These are phyloP conservation scores for Synaphobranchus kaupii DNA, from an alignment of 2,797 vertebrate genomes.

Conservation along the genomic window DNA sequence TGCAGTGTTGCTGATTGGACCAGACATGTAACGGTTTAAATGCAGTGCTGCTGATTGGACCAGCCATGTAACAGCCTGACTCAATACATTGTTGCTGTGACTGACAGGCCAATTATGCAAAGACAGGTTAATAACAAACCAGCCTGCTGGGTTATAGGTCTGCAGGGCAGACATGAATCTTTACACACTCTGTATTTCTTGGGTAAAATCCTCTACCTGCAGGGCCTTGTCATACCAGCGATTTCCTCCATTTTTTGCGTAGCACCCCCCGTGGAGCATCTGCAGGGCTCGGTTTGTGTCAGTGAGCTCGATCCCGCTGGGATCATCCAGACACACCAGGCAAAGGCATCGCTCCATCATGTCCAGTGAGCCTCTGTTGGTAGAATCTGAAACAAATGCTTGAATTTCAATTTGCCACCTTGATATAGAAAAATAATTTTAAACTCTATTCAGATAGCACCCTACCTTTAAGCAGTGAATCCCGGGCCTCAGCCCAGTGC, in stretches of 20 bases:
- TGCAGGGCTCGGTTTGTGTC: conserved; percentile 82
- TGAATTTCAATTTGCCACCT: neutral
- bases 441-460: neutral
- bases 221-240: conserved; percentile 98
- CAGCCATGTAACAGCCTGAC: neutral
- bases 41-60: too few relatives aligned
- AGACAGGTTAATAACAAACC: neutral
- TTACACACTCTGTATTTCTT: neutral
- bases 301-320: conserved; percentile 66
- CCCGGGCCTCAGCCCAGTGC: conserved; percentile 90
- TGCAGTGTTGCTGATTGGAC: neutral
- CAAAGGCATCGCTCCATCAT: conserved; percentile 87
- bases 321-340: conserved; percentile 87
- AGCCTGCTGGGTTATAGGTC: neutral
- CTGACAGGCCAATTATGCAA: neutral
- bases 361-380: conserved; percentile 87
- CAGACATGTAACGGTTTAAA: neutral
- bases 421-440: neutral
- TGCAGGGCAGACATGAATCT: neutral
- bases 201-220: conserved; percentile 76
- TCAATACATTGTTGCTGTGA: neutral
- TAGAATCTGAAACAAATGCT: conserved; percentile 74
- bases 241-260: conserved; percentile 82
- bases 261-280: conserved; percentile 89
- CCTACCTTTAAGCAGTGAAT: conserved; percentile 84